Evolutionary conservation across 2,888 invertebrate genomes (phyloP).

Genomic region (Rugalucina vietnamica): DNA sequence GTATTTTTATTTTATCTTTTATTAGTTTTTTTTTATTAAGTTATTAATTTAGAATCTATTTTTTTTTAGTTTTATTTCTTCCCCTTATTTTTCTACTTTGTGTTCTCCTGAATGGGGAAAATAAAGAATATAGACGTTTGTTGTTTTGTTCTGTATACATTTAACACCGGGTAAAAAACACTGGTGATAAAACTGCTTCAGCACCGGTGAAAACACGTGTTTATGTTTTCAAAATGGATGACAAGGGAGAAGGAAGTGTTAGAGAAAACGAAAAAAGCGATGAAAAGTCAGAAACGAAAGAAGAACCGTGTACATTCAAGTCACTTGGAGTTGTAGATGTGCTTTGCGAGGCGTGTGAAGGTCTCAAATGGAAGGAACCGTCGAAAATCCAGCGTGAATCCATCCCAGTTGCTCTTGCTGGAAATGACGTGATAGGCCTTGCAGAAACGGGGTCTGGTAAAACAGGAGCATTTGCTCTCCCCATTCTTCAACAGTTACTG

Average conservation of each 20-base stretch:
- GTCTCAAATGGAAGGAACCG: conserved; percentile 96
- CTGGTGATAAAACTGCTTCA: neutral
- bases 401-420: conserved; percentile 95
- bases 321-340: conserved; percentile 92
- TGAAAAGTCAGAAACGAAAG: neutral
- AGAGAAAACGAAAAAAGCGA: neutral
- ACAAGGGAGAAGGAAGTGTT: conserved; percentile 5
- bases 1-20: too few species aligned
- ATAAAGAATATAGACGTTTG: too few species aligned
- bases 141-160: too few species aligned
- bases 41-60: too few species aligned
- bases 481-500: conserved; percentile 95
- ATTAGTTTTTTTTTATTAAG: too few species aligned
- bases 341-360: conserved; percentile 94
- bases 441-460: conserved; percentile 98
- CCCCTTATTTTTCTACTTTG: too few species aligned
- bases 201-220: conserved; percentile 8
- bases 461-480: conserved; percentile 98
- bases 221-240: conserved; percentile 52
- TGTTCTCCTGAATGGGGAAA: too few species aligned
- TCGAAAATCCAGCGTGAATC: conserved; percentile 98
- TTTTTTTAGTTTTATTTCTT: too few species aligned
- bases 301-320: conserved; percentile 49
- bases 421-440: conserved; percentile 90
- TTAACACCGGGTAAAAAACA: too few species aligned